Percentiles rank a stretch among this genome's conserved stretches.
These are phyloP conservation scores for Eidolon dupreanum DNA, from an alignment of 2,797 vertebrate genomes.

Conservation along the genomic window DNA sequence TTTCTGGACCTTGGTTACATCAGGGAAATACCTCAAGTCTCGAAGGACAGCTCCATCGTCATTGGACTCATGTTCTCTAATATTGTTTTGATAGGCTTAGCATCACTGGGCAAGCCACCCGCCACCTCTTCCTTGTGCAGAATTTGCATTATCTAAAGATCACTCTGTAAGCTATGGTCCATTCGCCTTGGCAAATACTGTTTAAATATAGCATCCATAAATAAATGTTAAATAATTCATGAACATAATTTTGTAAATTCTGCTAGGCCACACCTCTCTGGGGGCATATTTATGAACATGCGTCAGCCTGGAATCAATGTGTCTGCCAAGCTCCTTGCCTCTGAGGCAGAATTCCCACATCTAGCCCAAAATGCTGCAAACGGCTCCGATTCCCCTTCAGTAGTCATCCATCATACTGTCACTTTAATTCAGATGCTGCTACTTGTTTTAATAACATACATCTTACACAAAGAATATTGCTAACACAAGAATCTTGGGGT, in stretches of 20 bases:
- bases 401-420: constrained; percentile 95
- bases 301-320: constrained; percentile 91
- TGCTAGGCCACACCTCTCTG: constrained; percentile 91
- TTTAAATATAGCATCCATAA: constrained; percentile 91
- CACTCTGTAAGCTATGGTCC: constrained; percentile 79
- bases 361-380: constrained; percentile 91
- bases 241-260: constrained; percentile 94
- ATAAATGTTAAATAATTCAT: constrained; percentile 98
- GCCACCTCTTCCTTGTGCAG: constrained; percentile 70
- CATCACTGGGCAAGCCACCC: constrained; percentile 72
- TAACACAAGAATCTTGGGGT: constrained; percentile 91
- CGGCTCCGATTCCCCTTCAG: constrained; percentile 89
- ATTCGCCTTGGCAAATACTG: constrained; percentile 85
- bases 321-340: constrained; percentile 89
- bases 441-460: constrained; percentile 96
- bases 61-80: constrained; percentile 70
- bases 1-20: background rate
- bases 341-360: constrained; percentile 90
- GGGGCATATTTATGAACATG: constrained; percentile 90
- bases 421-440: constrained; percentile 97
- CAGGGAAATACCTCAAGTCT: background rate
- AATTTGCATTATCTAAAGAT: constrained; percentile 87
- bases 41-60: constrained; percentile 35
- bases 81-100: constrained; percentile 75
- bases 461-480: constrained; percentile 94